These are phyloP conservation scores for Petrocephalus zakoni DNA, from an alignment of 2,113 vertebrate species.

Conservation along the genomic window DNA sequence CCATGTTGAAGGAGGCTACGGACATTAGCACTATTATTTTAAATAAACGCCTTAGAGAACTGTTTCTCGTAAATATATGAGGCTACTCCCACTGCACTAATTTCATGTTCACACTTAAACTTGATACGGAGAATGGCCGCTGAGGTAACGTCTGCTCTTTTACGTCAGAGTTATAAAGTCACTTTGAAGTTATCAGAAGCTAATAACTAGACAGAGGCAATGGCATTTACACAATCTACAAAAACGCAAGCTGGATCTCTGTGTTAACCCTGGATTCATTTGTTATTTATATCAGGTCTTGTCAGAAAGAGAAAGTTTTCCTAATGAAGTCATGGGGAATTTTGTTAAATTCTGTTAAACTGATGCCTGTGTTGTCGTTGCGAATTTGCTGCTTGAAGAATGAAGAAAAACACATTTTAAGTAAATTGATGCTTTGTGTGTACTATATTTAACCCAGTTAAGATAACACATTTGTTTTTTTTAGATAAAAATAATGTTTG, in stretches of 20 bases:
- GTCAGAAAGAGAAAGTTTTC: background rate
- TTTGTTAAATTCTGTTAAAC: background rate
- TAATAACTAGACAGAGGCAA: background rate
- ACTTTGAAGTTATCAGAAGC: slow-evolving; percentile 7
- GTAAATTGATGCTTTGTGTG: background rate
- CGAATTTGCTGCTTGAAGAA: background rate
- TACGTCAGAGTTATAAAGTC: background rate
- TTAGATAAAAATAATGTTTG: background rate
- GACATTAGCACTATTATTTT: background rate
- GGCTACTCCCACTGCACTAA: background rate
- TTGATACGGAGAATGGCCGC: background rate
- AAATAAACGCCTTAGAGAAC: background rate
- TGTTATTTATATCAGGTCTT: background rate
- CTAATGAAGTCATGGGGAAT: slow-evolving; percentile 6
- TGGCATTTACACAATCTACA: background rate
- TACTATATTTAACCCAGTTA: background rate
- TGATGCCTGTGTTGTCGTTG: background rate
- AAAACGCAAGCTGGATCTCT: background rate
- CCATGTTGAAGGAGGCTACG: background rate
- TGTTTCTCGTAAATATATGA: background rate
- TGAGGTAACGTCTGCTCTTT: background rate
- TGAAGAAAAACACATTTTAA: slow-evolving; percentile 3
- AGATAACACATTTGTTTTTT: background rate
- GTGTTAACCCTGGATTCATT: background rate
- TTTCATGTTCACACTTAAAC: slow-evolving; percentile 6